Base-by-base conservation (phyloP, 1,140 invertebrate genomes). In the Heliconius hermathena region DNA sequence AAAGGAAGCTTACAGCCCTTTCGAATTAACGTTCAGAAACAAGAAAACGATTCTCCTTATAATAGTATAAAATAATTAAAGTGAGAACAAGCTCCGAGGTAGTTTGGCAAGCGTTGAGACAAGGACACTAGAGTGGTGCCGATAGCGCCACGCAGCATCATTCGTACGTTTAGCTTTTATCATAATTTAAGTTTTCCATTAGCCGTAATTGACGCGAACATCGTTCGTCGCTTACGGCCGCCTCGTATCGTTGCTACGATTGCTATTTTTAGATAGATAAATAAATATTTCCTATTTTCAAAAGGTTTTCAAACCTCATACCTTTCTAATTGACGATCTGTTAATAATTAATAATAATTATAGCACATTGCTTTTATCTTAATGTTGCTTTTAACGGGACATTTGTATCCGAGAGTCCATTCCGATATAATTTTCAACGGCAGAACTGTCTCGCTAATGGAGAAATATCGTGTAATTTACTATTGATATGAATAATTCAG, bases 131-230 rank as follows among this genome's bases (percentile, higher is more conserved):
- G 75, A 71, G 49, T 77, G 71, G 82, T 78, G 54, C 82, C 80
- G 83, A 88, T 87, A 86, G 80, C 84, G 85, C 86, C 85, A 86
- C 88, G 85, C 91, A 90, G 90, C 86, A 87, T 91, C 91, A 90
- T 85, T 85, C 88, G 86, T 83, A 85, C 88, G 85, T 87, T 90
- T 87, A 86, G 93, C 93, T 94, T 93, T 94, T 93, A 94, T 94
- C 93, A 94, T 93, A 94, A 93, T 94, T 94, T 93, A 94, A 94
- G 92, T 94, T 94, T 93, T 94, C 93, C 93, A 94, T 94, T 94
- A 94, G 90, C 91, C 82, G 83, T 94, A 94, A 94, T 94, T 94
- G 93, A 94, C 92, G 90, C 87, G 91, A 92, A 94, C 93, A 94
- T 90, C 92, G 92, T 94, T 94, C 90, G 87, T 92, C 93, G 91